Conservation (phyloP, 1,140 invertebrate species). For the Leptoteleia sp. region DNA sequence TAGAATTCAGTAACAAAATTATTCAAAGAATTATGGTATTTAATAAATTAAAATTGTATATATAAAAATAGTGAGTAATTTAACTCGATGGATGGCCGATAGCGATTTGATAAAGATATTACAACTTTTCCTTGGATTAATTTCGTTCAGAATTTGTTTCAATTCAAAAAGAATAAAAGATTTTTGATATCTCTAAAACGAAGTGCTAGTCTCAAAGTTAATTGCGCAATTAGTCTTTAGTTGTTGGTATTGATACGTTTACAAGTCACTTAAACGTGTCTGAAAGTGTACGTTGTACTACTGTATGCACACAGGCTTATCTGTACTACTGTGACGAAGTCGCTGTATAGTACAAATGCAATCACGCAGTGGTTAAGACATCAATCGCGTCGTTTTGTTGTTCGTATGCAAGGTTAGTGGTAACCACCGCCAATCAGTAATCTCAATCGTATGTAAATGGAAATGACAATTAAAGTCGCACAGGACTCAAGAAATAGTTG, state of each 20-base stretch:
- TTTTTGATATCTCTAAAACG: too few relatives aligned
- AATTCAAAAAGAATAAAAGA: too few relatives aligned
- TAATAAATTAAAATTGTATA: too few relatives aligned
- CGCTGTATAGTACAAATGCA: conserved; percentile 26
- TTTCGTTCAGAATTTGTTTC: too few relatives aligned
- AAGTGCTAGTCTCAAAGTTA: not conserved
- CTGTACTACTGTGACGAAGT: conserved; percentile 27
- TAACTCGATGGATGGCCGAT: too few relatives aligned
- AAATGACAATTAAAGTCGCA: conserved; percentile 15
- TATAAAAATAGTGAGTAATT: too few relatives aligned
- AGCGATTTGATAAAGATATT: too few relatives aligned
- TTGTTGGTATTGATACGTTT: conserved; percentile 5
- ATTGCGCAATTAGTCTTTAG: conserved; percentile 19
- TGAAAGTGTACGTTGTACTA: conserved; percentile 15
- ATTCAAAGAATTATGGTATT: too few relatives aligned
- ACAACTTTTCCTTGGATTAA: too few relatives aligned
- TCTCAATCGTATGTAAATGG: conserved; percentile 4
- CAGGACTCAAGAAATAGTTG: too few relatives aligned
- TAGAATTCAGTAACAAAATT: too few relatives aligned
- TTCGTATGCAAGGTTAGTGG: conserved; percentile 34
- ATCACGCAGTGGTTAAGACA: conserved; percentile 56
- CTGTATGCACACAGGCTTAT: conserved; percentile 17
- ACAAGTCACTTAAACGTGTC: conserved; percentile 9
- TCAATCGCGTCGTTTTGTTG: conserved; percentile 44
- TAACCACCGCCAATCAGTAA: conserved; percentile 34